Evolutionary conservation across 2,797 vertebrate species (phyloP), one percentile per base, ranked within the genome.

Genomic region (Rhynchotus rufescens): DNA sequence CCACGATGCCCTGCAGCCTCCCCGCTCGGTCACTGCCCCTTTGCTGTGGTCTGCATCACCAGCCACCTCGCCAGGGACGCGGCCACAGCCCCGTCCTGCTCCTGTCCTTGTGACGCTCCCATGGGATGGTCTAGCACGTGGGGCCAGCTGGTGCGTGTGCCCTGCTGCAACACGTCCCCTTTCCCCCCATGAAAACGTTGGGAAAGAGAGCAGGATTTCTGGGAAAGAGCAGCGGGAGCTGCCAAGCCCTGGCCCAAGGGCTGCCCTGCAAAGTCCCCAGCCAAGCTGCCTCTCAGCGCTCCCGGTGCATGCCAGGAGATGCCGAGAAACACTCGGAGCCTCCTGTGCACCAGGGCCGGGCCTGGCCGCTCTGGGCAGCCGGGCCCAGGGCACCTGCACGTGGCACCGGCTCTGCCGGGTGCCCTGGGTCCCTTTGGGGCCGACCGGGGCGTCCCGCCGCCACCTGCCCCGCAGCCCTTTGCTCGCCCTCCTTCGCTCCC

Each of bases 211-310:
- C 0, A 36, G 36, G 36, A 36, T 36, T 10, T 36, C 36, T 36
- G 36, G 36, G 36, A 36, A 36, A 36, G 36, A 36, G 36, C 36
- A 36, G 36, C 8, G 0, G 22, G 38, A 32, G 1, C 32, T 15
- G 44, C 13, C 15, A 40, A 36, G 28, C 3, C 8, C 54, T 88
- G 90, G 75, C 15, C 13, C 66, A 93, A 92, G 0, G 0, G 34
- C 23, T 12, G 5, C 60, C 4, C 1, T 1, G 49, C 22, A 75
- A 4, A 32, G 21, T 2, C 80, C 16, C 32, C 4, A 51, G 21
- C 15, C 22, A 23, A 60, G n/a, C 12, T 4, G 59, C 36, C 60
- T 26, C 6, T 0, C 0, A 10, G 15, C 9, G 28, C 51, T 8
- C 28, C 28, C 51, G 28, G 9, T 36, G 36, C 9, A 36, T 36